Evolutionary conservation across 2,113 vertebrate species (phyloP), one percentile per base, ranked within the genome.

Genomic region (Anseranas semipalmata): DNA sequence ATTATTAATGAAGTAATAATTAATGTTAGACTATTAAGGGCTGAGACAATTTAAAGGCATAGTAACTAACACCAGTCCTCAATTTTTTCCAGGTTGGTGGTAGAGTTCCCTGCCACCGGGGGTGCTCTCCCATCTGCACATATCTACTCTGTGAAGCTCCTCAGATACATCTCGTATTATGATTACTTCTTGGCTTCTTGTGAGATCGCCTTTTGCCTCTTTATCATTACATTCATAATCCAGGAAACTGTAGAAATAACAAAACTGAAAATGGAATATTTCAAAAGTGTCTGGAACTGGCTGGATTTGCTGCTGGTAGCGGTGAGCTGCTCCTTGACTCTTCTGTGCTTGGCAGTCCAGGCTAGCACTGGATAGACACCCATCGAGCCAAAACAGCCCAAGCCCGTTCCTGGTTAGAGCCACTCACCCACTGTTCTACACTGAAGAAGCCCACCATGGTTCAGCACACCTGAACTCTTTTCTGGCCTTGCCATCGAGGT

Each of bases 141-240:
- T 16, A 88, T 96, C 90, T 97, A 97, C 59, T 94, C 97, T 1
- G 78, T 96, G 92, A 97, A 97, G 88, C 92, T 98, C 92, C 94
- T 97, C 86, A 95, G 93, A 97, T 96, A 97, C 2, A 24, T 97
- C 87, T 93, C 85, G 0, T 37, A 74, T 28, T 78, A 55, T 4
- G 98, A 98, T 93, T 97, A 97, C 91, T 97, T 97, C 90, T 96
- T 98, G 92, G 96, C 96, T 65, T 96, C 89, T 75, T 98, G 97
- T 27, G 97, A 98, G 96, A 55, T 95, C 45, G 59, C 24, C 28
- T 98, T 97, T 55, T 98, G 97, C 74, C 92, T 97, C 87, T 98
- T 98, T 39, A 92, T 97, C 76, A 11, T 93, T 56, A 53, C 82
- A 68, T 97, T 97, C 73, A 58, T 89, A 53, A 91, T 37, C 91